These are phyloP conservation scores for Centruroides vittatus DNA, from an alignment of 1,140 invertebrate species.

Conservation along the genomic window DNA sequence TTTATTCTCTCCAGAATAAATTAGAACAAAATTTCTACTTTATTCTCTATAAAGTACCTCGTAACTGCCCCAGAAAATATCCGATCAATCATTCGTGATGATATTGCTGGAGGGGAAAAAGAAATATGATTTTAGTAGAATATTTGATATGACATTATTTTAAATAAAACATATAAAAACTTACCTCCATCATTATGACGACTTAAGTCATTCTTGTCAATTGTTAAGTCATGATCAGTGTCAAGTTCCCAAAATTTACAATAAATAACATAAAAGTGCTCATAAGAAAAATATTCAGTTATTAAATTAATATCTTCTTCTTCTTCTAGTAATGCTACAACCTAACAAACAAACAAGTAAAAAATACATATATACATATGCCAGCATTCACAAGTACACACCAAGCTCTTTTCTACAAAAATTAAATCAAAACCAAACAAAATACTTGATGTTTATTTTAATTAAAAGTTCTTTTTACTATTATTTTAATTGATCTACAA, in stretches of 20 bases:
- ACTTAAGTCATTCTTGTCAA: conserved; percentile 80
- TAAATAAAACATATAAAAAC: background rate
- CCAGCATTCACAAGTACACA: too few species aligned
- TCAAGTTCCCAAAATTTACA: conserved; percentile 99
- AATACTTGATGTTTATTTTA: too few species aligned
- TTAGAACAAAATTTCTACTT: background rate
- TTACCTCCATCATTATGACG: conserved; percentile 91
- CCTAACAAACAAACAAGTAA: conserved; percentile 15
- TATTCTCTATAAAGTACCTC: conserved; percentile 22
- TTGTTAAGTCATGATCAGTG: conserved; percentile 92
- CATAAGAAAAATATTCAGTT: conserved; percentile 96
- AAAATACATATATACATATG: too few species aligned
- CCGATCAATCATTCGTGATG: conserved; percentile 85
- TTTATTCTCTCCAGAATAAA: too few species aligned
- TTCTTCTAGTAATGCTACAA: conserved; percentile 41
- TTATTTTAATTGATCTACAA: too few species aligned
- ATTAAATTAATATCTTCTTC: conserved; percentile 94
- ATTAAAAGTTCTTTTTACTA: too few species aligned
- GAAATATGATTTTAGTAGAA: too few species aligned
- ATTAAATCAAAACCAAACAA: too few species aligned
- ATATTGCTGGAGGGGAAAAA: conserved; percentile 54
- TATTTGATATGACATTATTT: too few species aligned
- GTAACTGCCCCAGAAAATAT: conserved; percentile 97
- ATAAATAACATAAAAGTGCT: conserved; percentile 99
- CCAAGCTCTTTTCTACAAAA: too few species aligned